A percentile compares a stretch with the other conserved stretches of the same genome.
Evolutionary conservation across 1,140 invertebrate genomes (phyloP).

Genomic region (Microvelia longipes): DNA sequence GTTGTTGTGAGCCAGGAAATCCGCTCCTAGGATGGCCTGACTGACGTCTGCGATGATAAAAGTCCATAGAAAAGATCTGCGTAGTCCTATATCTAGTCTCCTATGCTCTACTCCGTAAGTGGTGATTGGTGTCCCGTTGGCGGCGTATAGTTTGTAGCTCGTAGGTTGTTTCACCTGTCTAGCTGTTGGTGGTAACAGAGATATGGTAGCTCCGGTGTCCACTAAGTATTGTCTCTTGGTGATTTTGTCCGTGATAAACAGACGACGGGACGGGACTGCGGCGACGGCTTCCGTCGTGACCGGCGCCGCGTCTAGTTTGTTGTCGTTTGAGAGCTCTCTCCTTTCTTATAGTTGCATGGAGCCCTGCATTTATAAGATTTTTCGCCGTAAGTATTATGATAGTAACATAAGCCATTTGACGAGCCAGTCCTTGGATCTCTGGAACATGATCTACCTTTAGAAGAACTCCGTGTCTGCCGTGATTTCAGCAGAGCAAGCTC

Average conservation of each 20-base stretch:
- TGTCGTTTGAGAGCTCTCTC: background rate
- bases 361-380: background rate
- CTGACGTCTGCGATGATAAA: slow-evolving; percentile 30
- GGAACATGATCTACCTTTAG: background rate
- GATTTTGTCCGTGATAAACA: background rate
- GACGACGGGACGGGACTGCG: background rate
- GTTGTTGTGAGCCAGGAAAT: slow-evolving; percentile 17
- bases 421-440: too few species aligned
- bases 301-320: background rate
- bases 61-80: slow-evolving; percentile 25
- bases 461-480: background rate
- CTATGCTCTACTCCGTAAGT: background rate
- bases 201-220: background rate
- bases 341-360: background rate
- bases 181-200: background rate
- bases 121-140: background rate
- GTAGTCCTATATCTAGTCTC: slow-evolving; percentile 23
- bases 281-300: background rate
- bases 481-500: background rate
- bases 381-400: background rate
- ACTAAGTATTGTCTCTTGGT: background rate
- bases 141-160: background rate
- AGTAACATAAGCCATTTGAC: too few species aligned
- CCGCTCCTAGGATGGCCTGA: slow-evolving; percentile 28
- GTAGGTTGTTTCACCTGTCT: background rate